Percentiles rank a stretch among this genome's conserved stretches.
phyloP scores from a whole-genome alignment of 2,797 vertebrate species.

The Zalophus californianus region DNA sequence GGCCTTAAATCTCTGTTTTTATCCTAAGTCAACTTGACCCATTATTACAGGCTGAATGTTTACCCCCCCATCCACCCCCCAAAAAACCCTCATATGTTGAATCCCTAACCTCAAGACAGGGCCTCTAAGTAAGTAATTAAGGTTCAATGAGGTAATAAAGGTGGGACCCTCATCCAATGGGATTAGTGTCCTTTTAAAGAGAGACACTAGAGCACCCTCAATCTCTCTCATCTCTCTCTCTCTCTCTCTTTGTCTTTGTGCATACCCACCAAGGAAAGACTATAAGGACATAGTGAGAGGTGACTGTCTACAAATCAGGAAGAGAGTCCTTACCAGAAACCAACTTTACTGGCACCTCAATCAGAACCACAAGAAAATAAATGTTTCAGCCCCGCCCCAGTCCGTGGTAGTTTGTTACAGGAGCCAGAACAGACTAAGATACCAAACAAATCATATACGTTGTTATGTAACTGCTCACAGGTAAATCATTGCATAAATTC shows the following conservation, averaged over 20 bases:
- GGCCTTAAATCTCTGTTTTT: not conserved
- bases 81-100: not conserved
- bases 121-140: not conserved
- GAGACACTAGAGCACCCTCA: not conserved
- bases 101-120: not conserved
- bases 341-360: not conserved
- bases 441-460: not conserved
- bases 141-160: not conserved
- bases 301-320: not conserved
- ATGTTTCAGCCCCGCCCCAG: not conserved
- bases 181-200: not conserved
- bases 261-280: not conserved
- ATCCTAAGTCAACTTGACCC: not conserved
- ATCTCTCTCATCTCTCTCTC: not conserved
- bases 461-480: not conserved
- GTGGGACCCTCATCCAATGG: not conserved
- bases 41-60: not conserved
- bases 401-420: not conserved
- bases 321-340: not conserved
- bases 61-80: accelerated
- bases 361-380: not conserved
- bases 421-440: not conserved
- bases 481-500: not conserved
- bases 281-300: not conserved
- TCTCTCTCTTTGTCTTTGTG: not conserved